Conservation (phyloP, 2,888 invertebrate genomes). For the Poecilobothrus nobilitatus region DNA sequence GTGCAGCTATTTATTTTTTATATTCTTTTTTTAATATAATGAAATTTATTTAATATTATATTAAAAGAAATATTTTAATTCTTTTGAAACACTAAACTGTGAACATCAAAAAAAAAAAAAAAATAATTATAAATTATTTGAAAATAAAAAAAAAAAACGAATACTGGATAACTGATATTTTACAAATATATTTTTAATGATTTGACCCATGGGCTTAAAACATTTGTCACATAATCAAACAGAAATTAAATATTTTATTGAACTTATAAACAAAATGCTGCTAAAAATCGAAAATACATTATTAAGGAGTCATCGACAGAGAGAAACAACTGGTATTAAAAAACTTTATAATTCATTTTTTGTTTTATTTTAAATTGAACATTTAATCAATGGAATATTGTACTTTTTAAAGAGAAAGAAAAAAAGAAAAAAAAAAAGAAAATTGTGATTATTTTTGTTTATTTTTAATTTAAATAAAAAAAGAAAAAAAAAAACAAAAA, state of each 20-base stretch:
- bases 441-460: slow-evolving; percentile 10
- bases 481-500: not conserved
- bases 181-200: not conserved
- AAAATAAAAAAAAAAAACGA: not conserved
- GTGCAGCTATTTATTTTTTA: not conserved
- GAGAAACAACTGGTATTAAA: slow-evolving; percentile 77
- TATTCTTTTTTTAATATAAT: too few species aligned
- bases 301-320: slow-evolving; percentile 71
- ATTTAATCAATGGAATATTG: not conserved
- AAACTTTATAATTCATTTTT: slow-evolving; percentile 82
- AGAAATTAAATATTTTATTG: slow-evolving; percentile 18
- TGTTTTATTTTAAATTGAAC: slow-evolving; percentile 64
- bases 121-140: too few species aligned
- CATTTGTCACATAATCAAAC: slow-evolving; percentile 5
- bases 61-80: too few species aligned
- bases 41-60: too few species aligned
- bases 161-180: not conserved
- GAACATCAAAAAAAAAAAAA: too few species aligned
- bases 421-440: too few species aligned
- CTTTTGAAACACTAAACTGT: too few species aligned
- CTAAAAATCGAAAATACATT: slow-evolving; percentile 64
- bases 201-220: slow-evolving; percentile 8
- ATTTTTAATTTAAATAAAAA: slow-evolving; percentile 10
- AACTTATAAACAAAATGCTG: slow-evolving; percentile 53
- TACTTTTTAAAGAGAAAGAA: too few species aligned